A percentile compares a stretch with the other conserved stretches of the same genome.
These are phyloP conservation scores for Brassicogethes aeneus DNA, from an alignment of 2,888 invertebrate species.

Conservation along the genomic window DNA sequence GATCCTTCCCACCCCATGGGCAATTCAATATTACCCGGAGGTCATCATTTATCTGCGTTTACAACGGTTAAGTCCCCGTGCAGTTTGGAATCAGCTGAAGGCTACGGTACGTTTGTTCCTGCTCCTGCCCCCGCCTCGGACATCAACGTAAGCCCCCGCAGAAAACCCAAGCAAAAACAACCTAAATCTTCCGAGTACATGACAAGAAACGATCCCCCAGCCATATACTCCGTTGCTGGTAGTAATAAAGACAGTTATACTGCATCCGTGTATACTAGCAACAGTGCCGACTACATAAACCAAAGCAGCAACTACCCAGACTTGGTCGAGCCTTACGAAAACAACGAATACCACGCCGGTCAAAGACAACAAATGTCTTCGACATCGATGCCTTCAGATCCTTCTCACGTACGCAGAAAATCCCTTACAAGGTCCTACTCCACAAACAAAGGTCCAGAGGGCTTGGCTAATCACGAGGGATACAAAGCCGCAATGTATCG, in stretches of 20 bases:
- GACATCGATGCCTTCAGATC: conserved; percentile 41
- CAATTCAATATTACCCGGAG: conserved; percentile 37
- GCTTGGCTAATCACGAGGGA: conserved; percentile 52
- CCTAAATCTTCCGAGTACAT: conserved; percentile 35
- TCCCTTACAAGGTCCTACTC: conserved; percentile 51
- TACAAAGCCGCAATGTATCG: conserved; percentile 58
- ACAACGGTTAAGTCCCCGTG: conserved; percentile 47
- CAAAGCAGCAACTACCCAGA: conserved; percentile 60
- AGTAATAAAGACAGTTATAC: conserved; percentile 61
- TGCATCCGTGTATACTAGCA: conserved; percentile 65
- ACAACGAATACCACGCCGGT: conserved; percentile 40
- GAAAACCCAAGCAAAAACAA: conserved; percentile 35
- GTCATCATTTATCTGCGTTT: conserved; percentile 47
- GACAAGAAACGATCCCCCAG: conserved; percentile 49
- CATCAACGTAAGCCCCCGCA: conserved; percentile 44
- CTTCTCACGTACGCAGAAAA: conserved; percentile 30
- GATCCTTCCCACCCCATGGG: conserved; percentile 21
- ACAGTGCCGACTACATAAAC: conserved; percentile 50
- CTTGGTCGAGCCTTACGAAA: conserved; percentile 52
- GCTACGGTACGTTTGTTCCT: conserved; percentile 45
- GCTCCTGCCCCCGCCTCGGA: conserved; percentile 45
- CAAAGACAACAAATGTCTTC: conserved; percentile 45
- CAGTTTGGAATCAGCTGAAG: conserved; percentile 40
- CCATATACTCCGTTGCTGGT: conserved; percentile 68
- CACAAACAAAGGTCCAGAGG: conserved; percentile 44